Conservation (phyloP, 2,797 vertebrate genomes). For the Cirrhinus molitorella region DNA sequence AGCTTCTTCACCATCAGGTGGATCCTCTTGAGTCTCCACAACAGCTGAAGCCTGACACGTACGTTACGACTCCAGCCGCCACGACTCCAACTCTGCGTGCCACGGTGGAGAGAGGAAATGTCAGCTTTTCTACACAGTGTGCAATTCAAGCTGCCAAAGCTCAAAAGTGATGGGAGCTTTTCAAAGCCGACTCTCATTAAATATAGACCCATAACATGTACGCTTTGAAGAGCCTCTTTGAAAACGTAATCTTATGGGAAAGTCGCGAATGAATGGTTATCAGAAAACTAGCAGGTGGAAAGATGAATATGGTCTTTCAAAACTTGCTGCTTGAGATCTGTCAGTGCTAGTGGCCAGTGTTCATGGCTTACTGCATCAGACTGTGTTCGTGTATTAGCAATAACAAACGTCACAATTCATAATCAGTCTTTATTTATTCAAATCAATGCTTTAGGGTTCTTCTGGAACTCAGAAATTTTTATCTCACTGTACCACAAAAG, state of each 20-base stretch:
- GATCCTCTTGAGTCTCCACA: conserved; percentile 19
- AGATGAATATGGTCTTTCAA: conserved; percentile 16
- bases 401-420: not conserved
- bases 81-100: conserved; percentile 71
- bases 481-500: too few species aligned
- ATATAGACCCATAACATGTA: conserved; percentile 74
- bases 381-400: not conserved
- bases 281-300: conserved; percentile 45
- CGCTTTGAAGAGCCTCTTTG: conserved; percentile 68
- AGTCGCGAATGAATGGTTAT: conserved; percentile 59
- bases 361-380: conserved; percentile 4
- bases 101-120: conserved; percentile 69
- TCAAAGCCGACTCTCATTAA: conserved; percentile 75
- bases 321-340: conserved; percentile 40
- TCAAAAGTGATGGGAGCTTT: conserved; percentile 78
- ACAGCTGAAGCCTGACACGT: conserved; percentile 45
- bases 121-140: conserved; percentile 77
- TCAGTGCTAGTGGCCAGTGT: not conserved
- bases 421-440: conserved; percentile 7
- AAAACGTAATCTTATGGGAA: conserved; percentile 71
- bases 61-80: conserved; percentile 3
- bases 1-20: conserved; percentile 27
- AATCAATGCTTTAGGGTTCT: not conserved
- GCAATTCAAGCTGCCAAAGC: conserved; percentile 75
- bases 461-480: not conserved